A percentile compares a stretch with the other conserved stretches of the same genome.
Evolutionary conservation across 2,797 vertebrate genomes (phyloP).

Genomic region (Notoglanidium macrostoma): DNA sequence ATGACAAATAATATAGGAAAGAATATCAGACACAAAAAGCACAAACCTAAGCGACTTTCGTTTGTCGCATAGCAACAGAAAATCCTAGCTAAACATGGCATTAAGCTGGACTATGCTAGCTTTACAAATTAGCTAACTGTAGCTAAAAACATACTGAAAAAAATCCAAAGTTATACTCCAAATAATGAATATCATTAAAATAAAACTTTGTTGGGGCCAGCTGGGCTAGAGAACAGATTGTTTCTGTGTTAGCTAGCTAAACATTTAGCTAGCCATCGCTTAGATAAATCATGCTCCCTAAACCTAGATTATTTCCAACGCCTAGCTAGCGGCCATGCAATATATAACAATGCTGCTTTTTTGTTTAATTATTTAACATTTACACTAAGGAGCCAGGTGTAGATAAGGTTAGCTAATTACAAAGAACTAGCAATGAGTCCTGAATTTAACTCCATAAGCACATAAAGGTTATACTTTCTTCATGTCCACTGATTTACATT

Average conservation of each 20-base stretch:
- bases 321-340: background rate
- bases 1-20: background rate
- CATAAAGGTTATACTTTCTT: background rate
- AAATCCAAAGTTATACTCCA: background rate
- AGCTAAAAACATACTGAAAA: background rate
- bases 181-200: background rate
- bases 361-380: background rate
- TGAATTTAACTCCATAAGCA: background rate
- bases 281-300: no score
- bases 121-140: background rate
- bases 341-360: background rate
- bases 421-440: background rate
- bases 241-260: background rate
- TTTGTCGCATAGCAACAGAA: background rate
- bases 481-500: background rate
- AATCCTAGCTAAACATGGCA: background rate
- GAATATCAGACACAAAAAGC: background rate
- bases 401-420: background rate
- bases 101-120: background rate
- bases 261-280: background rate
- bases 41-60: background rate
- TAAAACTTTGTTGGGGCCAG: background rate
- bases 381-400: background rate
- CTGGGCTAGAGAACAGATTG: background rate
- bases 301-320: background rate